These are phyloP conservation scores for Clamator glandarius DNA, from an alignment of 2,797 vertebrate genomes.

Conservation along the genomic window DNA sequence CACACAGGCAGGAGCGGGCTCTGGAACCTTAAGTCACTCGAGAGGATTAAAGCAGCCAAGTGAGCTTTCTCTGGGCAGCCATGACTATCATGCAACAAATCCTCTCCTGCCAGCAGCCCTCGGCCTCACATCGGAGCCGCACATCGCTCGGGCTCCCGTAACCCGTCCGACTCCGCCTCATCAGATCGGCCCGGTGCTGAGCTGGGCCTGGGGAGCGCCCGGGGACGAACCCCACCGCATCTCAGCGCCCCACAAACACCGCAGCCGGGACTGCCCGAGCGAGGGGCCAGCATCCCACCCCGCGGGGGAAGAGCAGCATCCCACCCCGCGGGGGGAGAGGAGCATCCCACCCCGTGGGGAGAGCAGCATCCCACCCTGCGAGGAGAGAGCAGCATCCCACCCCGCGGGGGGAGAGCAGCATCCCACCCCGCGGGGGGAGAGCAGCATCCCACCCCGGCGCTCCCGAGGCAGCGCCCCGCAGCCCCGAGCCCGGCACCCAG, in stretches of 20 bases:
- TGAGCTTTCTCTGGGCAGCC: slow-evolving; percentile 46
- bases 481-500: neutral
- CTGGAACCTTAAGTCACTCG: neutral
- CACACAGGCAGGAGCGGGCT: neutral
- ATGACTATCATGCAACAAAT: slow-evolving; percentile 41
- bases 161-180: neutral
- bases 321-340: no score
- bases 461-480: neutral
- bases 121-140: neutral
- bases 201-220: neutral
- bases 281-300: neutral
- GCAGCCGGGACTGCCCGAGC: neutral
- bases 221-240: neutral
- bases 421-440: no score
- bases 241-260: neutral
- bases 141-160: neutral
- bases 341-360: neutral
- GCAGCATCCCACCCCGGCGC: neutral
- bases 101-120: neutral
- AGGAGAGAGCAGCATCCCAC: neutral
- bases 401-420: neutral
- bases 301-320: neutral
- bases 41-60: neutral
- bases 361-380: neutral
- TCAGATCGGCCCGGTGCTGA: neutral